A percentile compares a stretch with the other conserved stretches of the same genome.
Conservation (phyloP, 2,113 vertebrate species). For the Pelecanoides urinatrix region DNA sequence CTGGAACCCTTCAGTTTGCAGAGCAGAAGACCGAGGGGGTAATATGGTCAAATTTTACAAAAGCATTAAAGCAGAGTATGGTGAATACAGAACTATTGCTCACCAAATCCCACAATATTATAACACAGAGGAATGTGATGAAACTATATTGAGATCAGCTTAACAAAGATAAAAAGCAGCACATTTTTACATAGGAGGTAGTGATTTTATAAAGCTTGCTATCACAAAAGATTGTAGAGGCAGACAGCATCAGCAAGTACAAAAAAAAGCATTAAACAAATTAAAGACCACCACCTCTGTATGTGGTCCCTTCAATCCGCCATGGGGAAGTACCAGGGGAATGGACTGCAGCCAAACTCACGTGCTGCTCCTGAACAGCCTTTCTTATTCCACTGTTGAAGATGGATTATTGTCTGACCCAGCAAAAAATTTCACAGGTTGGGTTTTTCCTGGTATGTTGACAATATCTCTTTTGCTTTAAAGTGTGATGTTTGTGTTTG, state of each 20-base stretch:
- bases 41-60: neutral
- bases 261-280: neutral
- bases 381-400: neutral
- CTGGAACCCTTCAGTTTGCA: neutral
- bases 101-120: neutral
- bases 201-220: neutral
- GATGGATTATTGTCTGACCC: neutral
- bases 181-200: neutral
- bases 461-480: neutral
- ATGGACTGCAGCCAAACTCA: neutral
- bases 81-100: neutral
- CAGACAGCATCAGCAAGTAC: neutral
- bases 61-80: neutral
- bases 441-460: neutral
- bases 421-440: neutral
- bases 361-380: neutral
- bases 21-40: neutral
- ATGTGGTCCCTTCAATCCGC: accelerated
- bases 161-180: neutral
- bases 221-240: neutral
- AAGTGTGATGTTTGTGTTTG: neutral
- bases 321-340: neutral
- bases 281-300: neutral
- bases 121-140: neutral
- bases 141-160: neutral